A percentile compares a stretch with the other conserved stretches of the same genome.
phyloP scores from a whole-genome alignment of 2,113 vertebrate genomes.

The Prionailurus viverrinus region DNA sequence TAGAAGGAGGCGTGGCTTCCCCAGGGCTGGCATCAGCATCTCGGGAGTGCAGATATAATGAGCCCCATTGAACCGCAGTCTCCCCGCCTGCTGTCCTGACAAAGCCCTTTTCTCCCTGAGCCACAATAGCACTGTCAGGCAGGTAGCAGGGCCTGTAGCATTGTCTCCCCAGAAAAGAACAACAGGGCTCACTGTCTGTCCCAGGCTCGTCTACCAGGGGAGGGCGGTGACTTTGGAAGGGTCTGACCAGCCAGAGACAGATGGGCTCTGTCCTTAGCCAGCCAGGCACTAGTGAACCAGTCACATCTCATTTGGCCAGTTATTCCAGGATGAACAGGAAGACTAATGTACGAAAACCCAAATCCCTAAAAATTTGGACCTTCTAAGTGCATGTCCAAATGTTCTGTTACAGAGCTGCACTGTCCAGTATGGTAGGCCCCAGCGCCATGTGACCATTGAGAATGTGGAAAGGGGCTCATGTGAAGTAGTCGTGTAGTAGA shows the following conservation, averaged over 20 bases:
- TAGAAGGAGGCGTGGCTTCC: conserved; percentile 53
- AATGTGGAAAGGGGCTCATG: not conserved
- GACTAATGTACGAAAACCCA: not conserved
- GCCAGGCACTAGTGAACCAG: not conserved
- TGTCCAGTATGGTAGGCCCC: not conserved
- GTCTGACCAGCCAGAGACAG: conserved; percentile 48
- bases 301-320: not conserved
- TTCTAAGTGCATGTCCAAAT: not conserved
- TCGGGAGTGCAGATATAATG: conserved; percentile 61
- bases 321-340: not conserved
- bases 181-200: conserved; percentile 68
- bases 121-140: conserved; percentile 82
- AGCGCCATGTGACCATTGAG: not conserved
- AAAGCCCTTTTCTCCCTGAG: conserved; percentile 80
- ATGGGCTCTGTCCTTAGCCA: conserved; percentile 55
- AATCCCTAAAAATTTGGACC: not conserved
- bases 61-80: conserved; percentile 67
- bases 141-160: conserved; percentile 73
- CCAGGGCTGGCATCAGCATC: not conserved
- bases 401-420: not conserved
- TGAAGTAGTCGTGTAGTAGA: not conserved
- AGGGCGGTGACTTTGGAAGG: conserved; percentile 34
- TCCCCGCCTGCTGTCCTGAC: conserved; percentile 62
- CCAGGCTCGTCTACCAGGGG: conserved; percentile 51
- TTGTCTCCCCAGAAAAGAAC: conserved; percentile 77